Evolutionary conservation across 1,140 invertebrate species (phyloP), one percentile per base, ranked within the genome.

Genomic region (Macrobrachium nipponense): DNA sequence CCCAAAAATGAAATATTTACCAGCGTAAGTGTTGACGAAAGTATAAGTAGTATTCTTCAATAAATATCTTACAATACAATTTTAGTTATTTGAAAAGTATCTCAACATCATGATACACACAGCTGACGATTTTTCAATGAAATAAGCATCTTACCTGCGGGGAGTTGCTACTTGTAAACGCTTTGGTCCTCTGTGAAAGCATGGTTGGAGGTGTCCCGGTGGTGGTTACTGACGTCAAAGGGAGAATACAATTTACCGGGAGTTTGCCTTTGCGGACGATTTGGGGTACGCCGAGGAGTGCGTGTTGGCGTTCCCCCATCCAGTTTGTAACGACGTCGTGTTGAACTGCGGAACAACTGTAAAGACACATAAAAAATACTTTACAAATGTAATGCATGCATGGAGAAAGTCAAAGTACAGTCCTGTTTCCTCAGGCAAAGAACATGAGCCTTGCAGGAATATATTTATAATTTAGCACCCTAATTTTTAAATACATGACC

Each of bases 221-320:
- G 87, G 87, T 11, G 87, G n/a, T n/a, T 88, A 72, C 72, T 88
- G 36, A 85, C 58, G 43, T 88, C 80, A 79, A 88, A 88, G n/a
- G 87, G 87, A 12, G 82, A 82, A 66, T 88, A 88, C 59, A 88
- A 80, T 79, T 86, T 88, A 73, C 87, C 87, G 14, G 87, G 87
- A 23, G 87, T 88, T 51, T 75, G 64, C 14, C 81, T 70, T 7
- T 61, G 72, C 58, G 81, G 61, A 10, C 59, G 87, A 15, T 70
- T 64, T 14, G 87, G 78, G n/a, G 77, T 86, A 11, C 75, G 62
- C n/a, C 81, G 36, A 15, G 82, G 73, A 44, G 82, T 88, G 23
- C 78, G 82, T 18, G 80, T 80, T 14, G 87, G 87, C 8, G 82
- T 88, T 51, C 59, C 73, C 15, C 66, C 75, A 51, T 86, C 87